These are phyloP conservation scores for Idris sp. DNA, from an alignment of 1,140 invertebrate genomes.

Conservation along the genomic window DNA sequence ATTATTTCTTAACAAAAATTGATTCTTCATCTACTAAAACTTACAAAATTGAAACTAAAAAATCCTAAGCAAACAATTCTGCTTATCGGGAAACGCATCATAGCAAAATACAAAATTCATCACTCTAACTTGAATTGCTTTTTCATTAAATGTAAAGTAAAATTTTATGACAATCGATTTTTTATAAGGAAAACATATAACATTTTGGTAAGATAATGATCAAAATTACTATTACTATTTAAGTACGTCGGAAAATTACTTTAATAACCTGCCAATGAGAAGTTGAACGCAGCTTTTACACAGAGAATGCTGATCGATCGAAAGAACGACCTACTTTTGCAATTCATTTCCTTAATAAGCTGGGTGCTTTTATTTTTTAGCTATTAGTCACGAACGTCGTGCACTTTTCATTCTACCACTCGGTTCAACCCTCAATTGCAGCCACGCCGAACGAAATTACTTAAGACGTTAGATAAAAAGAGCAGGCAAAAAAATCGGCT, in stretches of 20 bases:
- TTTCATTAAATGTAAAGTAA: too few relatives aligned
- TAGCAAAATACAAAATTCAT: too few relatives aligned
- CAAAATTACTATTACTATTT: conserved; percentile 31
- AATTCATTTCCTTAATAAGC: conserved; percentile 60
- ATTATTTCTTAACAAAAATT: too few relatives aligned
- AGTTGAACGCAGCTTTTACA: conserved; percentile 45
- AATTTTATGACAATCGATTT: too few relatives aligned
- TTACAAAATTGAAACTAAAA: too few relatives aligned
- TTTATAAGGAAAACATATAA: too few relatives aligned
- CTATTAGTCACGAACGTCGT: conserved; percentile 45
- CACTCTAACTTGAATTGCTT: too few relatives aligned
- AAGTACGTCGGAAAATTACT: conserved; percentile 48
- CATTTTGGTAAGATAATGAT: conserved; percentile 34
- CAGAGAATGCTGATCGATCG: conserved; percentile 40
- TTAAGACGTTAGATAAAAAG: conserved; percentile 28
- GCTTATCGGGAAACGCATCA: too few relatives aligned
- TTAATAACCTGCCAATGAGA: conserved; percentile 49
- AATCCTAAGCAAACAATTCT: too few relatives aligned
- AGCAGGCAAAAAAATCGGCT: conserved; percentile 22
- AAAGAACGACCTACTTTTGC: conserved; percentile 51
- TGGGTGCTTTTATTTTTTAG: conserved; percentile 44
- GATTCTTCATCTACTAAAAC: too few relatives aligned
- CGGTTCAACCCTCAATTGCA: conserved; percentile 25
- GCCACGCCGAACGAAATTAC: conserved; percentile 20
- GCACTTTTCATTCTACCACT: conserved; percentile 33